These are phyloP conservation scores for Cryptoblepharus egeriae DNA, from an alignment of 2,797 vertebrate species.

Conservation along the genomic window DNA sequence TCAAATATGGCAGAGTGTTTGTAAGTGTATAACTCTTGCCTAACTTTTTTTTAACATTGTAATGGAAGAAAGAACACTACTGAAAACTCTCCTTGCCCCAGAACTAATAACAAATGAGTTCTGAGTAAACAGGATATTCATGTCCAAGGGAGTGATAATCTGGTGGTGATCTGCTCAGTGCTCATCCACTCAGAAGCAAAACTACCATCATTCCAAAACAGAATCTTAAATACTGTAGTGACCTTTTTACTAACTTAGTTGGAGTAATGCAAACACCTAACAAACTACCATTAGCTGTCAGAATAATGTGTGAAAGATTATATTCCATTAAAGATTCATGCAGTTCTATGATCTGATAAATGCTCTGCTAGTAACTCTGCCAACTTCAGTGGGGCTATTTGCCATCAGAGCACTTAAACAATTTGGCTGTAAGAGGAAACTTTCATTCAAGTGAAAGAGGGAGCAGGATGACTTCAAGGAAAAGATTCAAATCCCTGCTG, in stretches of 20 bases:
- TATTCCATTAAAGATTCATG: not conserved
- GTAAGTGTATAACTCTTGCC: too few species aligned
- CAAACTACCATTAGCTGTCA: not conserved
- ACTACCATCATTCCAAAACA: not conserved
- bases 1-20: too few species aligned
- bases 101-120: not conserved
- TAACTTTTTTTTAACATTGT: too few species aligned
- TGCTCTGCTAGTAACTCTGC: not conserved
- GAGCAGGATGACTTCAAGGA: not conserved
- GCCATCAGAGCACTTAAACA: constrained; percentile 22
- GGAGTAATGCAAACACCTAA: not conserved
- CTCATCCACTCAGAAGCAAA: not conserved
- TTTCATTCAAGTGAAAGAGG: constrained; percentile 40
- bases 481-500: not conserved
- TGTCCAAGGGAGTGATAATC: not conserved
- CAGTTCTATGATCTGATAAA: constrained; percentile 9
- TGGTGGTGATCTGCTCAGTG: not conserved
- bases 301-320: constrained; percentile 7
- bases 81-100: not conserved
- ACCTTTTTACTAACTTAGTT: not conserved
- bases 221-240: not conserved
- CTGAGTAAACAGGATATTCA: not conserved
- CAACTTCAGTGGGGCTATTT: constrained; percentile 17
- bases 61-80: not conserved
- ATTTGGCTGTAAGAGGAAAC: not conserved